A percentile compares a stretch with the other conserved stretches of the same genome.
Evolutionary conservation across 23 tunicate species (phyloP).

Genomic region (Trididemnum clinides): DNA sequence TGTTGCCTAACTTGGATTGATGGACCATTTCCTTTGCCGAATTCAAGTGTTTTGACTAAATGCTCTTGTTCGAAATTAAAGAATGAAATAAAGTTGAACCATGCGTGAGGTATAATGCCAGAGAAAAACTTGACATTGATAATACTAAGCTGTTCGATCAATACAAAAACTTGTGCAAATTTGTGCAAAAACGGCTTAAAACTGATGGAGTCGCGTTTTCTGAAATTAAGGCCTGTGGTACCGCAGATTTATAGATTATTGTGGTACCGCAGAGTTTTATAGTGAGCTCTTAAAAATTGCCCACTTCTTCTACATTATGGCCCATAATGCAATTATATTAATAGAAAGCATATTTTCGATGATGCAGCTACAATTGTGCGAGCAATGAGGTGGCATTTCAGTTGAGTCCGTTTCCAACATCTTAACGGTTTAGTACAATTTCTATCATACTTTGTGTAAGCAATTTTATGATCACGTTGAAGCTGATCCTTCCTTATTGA

Average conservation of each 20-base stretch:
- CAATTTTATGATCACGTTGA: constrained; percentile 42
- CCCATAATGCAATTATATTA: constrained; percentile 44
- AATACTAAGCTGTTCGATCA: constrained; percentile 43
- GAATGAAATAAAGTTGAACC: constrained; percentile 37
- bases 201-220: constrained; percentile 23
- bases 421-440: constrained; percentile 44
- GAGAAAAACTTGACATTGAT: constrained; percentile 49
- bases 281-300: constrained; percentile 46
- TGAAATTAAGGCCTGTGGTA: constrained; percentile 32
- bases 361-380: constrained; percentile 53
- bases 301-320: constrained; percentile 47
- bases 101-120: constrained; percentile 25
- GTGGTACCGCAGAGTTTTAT: constrained; percentile 1
- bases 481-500: too few species aligned
- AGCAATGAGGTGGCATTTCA: constrained; percentile 28
- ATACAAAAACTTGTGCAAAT: constrained; percentile 38
- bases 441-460: constrained; percentile 34
- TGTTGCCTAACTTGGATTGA: constrained; percentile 42
- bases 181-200: not conserved
- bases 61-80: constrained; percentile 26
- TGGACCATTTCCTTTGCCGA: constrained; percentile 43
- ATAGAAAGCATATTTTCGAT: constrained; percentile 39
- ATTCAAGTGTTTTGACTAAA: constrained; percentile 44
- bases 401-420: constrained; percentile 48
- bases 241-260: not conserved